These are phyloP conservation scores for Potamarius usumacintae DNA, from an alignment of 2,113 vertebrate genomes.

Conservation along the genomic window DNA sequence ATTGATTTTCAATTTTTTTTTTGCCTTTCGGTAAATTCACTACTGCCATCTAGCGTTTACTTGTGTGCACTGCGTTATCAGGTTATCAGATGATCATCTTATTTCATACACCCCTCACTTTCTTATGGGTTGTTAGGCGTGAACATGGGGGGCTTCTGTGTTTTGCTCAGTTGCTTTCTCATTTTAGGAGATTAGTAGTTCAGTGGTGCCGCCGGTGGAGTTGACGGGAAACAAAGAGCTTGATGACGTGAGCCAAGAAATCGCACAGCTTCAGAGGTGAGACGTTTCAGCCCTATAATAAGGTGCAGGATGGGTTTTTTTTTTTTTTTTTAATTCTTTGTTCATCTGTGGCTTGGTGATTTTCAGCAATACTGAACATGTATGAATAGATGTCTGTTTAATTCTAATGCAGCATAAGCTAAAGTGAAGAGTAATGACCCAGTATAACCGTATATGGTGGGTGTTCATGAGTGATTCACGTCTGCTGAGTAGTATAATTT, in stretches of 20 bases:
- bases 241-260: conserved; percentile 91
- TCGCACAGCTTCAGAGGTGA: conserved; percentile 94
- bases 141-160: neutral
- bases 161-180: conserved; percentile 39
- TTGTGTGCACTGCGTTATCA: neutral
- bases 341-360: neutral
- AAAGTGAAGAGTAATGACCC: neutral
- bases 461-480: neutral
- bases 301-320: neutral
- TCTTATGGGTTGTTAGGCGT: neutral
- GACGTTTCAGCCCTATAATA: neutral
- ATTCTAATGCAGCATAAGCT: neutral
- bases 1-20: neutral
- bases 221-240: conserved; percentile 91
- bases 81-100: neutral
- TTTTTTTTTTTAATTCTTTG: neutral
- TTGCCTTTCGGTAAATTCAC: neutral
- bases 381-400: neutral
- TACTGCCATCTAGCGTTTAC: conserved; percentile 18
- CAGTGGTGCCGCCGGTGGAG: conserved; percentile 82
- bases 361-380: neutral
- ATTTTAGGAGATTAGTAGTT: conserved; percentile 80
- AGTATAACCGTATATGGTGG: neutral
- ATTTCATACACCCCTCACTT: neutral
- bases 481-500: neutral